A percentile compares a stretch with the other conserved stretches of the same genome.
Conservation (phyloP, 2,797 vertebrate genomes). For the Squalus acanthias region DNA sequence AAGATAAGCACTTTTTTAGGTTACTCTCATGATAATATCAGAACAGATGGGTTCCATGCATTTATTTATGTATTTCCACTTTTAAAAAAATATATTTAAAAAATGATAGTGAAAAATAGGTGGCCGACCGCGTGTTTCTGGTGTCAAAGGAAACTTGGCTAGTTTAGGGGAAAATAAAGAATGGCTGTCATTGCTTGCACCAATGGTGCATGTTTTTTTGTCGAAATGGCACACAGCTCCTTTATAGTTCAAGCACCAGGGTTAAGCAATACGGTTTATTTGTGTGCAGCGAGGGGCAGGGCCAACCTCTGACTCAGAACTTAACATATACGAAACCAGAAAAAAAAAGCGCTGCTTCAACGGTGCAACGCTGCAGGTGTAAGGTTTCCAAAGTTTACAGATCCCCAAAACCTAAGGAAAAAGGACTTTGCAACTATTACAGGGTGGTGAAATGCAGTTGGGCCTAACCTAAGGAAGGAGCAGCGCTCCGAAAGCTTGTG, state of each 20-base stretch:
- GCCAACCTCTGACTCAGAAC: not conserved
- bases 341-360: not conserved
- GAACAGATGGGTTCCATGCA: slow-evolving; percentile 33
- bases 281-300: not conserved
- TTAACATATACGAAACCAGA: not conserved
- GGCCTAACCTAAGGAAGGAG: no score
- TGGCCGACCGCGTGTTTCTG: not conserved
- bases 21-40: slow-evolving; percentile 21
- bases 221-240: not conserved
- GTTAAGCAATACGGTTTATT: not conserved
- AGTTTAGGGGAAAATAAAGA: not conserved
- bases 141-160: not conserved
- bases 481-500: no score
- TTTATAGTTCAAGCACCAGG: not conserved
- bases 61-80: slow-evolving; percentile 33
- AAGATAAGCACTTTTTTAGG: slow-evolving; percentile 30
- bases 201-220: not conserved
- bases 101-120: not conserved
- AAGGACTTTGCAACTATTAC: no score
- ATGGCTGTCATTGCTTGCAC: not conserved
- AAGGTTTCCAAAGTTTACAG: no score
- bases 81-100: not conserved
- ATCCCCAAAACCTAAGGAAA: no score
- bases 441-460: no score
- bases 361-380: not conserved